These are phyloP conservation scores for Spatula clypeata DNA, from an alignment of 2,797 vertebrate species.

Conservation along the genomic window DNA sequence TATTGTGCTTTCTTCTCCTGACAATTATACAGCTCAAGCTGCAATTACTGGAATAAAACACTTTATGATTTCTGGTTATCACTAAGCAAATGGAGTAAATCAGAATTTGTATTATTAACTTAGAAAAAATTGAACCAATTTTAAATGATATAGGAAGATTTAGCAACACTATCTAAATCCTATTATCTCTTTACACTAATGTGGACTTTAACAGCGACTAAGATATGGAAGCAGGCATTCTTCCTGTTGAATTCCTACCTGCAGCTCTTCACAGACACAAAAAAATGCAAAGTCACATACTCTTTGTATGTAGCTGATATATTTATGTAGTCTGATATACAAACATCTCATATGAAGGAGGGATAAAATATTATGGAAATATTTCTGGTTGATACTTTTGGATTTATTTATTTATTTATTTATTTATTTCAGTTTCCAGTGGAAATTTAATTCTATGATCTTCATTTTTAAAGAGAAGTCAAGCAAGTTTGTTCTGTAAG, in stretches of 20 bases:
- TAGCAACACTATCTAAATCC: background rate
- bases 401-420: no score
- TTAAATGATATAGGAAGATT: background rate
- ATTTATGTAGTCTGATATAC: background rate
- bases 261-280: background rate
- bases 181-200: background rate
- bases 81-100: background rate
- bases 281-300: background rate
- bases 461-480: slow-evolving; percentile 33
- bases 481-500: background rate
- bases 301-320: background rate
- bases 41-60: background rate
- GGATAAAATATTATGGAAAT: background rate
- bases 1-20: background rate
- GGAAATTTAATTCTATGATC: background rate
- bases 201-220: background rate
- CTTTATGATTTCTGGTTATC: background rate
- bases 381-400: background rate
- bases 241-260: background rate
- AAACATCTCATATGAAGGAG: background rate
- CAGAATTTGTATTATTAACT: background rate
- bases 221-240: background rate
- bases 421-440: background rate
- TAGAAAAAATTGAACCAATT: background rate
- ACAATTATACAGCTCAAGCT: background rate